phyloP scores from a whole-genome alignment of 2,797 vertebrate genomes.

The Diplodus puntazzo region DNA sequence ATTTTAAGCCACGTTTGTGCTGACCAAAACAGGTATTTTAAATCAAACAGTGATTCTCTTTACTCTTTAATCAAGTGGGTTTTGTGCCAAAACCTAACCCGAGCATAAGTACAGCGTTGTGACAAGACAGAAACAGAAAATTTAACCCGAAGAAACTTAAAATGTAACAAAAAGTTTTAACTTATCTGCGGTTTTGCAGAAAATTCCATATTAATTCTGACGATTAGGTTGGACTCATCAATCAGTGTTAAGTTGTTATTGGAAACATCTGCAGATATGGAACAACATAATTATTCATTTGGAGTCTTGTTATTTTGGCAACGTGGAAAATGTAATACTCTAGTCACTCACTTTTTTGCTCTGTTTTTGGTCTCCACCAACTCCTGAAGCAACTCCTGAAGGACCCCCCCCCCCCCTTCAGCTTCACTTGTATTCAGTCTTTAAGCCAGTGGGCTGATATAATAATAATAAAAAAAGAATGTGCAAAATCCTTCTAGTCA shows the following conservation, averaged over 20 bases:
- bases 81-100: too few relatives aligned
- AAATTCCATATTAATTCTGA: too few relatives aligned
- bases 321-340: background rate
- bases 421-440: background rate
- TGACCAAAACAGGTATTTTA: too few relatives aligned
- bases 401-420: background rate
- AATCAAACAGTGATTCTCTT: too few relatives aligned
- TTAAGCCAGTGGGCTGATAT: rapidly evolving
- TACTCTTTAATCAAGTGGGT: too few relatives aligned
- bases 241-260: background rate
- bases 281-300: background rate
- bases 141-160: too few relatives aligned
- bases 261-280: background rate
- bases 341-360: background rate
- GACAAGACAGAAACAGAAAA: too few relatives aligned
- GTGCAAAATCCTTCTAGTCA: background rate
- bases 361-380: background rate
- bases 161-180: too few relatives aligned
- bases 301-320: background rate
- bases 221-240: too few relatives aligned
- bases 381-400: background rate
- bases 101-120: too few relatives aligned
- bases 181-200: too few relatives aligned
- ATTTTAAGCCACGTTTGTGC: too few relatives aligned
- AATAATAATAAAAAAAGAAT: background rate